Base-by-base conservation (phyloP, 2,113 vertebrate species). In the Alouatta palliata region DNA sequence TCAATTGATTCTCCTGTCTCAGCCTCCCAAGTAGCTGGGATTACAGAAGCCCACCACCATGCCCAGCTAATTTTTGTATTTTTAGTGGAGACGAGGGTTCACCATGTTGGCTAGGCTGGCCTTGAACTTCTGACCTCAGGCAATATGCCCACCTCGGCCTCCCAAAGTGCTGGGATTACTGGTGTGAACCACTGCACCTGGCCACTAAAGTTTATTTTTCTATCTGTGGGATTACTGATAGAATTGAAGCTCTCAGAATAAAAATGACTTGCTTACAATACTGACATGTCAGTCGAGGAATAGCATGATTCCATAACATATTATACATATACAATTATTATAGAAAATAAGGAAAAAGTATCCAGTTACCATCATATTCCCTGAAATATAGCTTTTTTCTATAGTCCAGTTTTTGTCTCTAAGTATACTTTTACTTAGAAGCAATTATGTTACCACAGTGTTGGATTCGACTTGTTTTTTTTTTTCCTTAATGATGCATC, bases 201-300 rank as follows among this genome's bases (percentile, higher is more conserved):
- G 47, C 40, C 58, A 87, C 23, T 86, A 92, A 71, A 45, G 61
- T 90, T 58, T 80, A 85, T 61, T 61, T 83, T 76, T 87, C 17
- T 43, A 8, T 80, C 32, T 82, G 35, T 61, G 30, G 6, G 8
- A 21, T 91, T 82, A 32, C 35, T 76, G 58, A 82, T 20, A 94
- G 76, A 87, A 83, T 58, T 58, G 56, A 91, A 56, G 17, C 17
- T 61, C 43, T 94, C 81, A 66, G 64, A 94, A 64, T 79, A 90
- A 73, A 14, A 61, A 13, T 87, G 32, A 81, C 12, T 81, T 94
- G 35, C 30, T 86, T 90, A 13, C 10, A 73, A 54, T 73, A 56
- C 64, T 81, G 87, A 56, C 49, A 87, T 37, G 20, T 20, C 49
- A 49, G 25, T 81, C 35, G 71, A 52, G 37, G 47, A 81, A 87